Base-by-base conservation (phyloP, 2,888 invertebrate genomes). In the Catocala sponsa region DNA sequence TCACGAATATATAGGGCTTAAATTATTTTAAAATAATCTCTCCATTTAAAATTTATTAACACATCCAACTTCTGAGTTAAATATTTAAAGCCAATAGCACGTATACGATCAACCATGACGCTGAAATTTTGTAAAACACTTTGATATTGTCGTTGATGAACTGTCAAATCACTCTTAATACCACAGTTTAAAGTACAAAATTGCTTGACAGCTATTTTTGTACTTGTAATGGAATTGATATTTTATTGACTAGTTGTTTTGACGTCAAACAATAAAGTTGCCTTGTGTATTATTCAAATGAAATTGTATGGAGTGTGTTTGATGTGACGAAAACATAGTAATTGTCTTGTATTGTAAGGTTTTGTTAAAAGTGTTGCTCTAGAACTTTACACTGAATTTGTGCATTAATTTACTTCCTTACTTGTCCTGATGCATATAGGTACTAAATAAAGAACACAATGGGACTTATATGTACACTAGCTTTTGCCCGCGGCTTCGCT, bases 291-390 rank as follows among this genome's bases (percentile, higher is more conserved):
- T 41, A 58, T 58, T 58, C 41, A 58, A 51, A 58, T 46, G 11
- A 46, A 41, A 44, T 46, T 51, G 51, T 58, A 41, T 58, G 46
- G 11, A 58, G 12, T 51, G 13, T 58, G 50, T 50, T 51, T 44
- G 33, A 33, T 33, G 13, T 57, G 57, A 44, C 32, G 41, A 51
- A 57, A 43, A 33, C 12, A 25, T 25, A 25, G 15, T 55, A 38
- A 47, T 38, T 38, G 6, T 6, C 35, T 42, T 35, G 33, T 15
- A 10, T 9, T 50, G 11, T 41, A 41, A 41, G 13, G n/a, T n/a
- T n/a, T n/a, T n/a, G n/a, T n/a, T n/a, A n/a, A n/a, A n/a, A n/a
- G n/a, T n/a, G n/a, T n/a, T n/a, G n/a, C n/a, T n/a, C n/a, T n/a
- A n/a, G n/a, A n/a, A n/a, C n/a, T 48, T 48, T 15, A 12, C 41